Conservation (phyloP, 2,113 vertebrate species). For the Rhodinocichla rosea region DNA sequence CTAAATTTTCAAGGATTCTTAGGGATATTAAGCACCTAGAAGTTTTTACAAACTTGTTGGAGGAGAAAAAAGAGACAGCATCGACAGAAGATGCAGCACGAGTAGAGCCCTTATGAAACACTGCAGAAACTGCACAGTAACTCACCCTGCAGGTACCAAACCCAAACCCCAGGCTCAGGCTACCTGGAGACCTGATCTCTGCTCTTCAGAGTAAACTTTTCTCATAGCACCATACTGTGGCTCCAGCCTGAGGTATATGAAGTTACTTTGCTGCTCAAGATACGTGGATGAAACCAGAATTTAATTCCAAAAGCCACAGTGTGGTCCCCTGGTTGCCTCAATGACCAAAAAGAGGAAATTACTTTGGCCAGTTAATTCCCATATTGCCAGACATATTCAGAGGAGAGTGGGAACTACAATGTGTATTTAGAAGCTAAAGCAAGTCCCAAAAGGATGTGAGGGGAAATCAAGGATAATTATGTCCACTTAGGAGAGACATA, state of each 20-base stretch:
- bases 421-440: not conserved
- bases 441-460: not conserved
- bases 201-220: not conserved
- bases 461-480: not conserved
- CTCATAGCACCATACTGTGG: not conserved
- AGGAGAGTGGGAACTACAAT: not conserved
- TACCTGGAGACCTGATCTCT: not conserved
- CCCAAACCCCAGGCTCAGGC: not conserved
- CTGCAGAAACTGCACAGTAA: not conserved
- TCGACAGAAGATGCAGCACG: not conserved
- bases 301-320: not conserved
- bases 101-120: not conserved
- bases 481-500: not conserved
- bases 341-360: not conserved
- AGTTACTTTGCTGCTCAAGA: not conserved
- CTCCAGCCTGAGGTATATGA: not conserved
- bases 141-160: not conserved
- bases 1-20: not conserved
- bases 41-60: not conserved
- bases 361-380: not conserved
- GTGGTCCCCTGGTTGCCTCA: not conserved
- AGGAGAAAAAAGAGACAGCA: not conserved
- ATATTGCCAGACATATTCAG: not conserved
- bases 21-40: not conserved
- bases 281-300: not conserved